phyloP scores from a whole-genome alignment of 2,888 invertebrate species.

The Trachelus iudaicus region DNA sequence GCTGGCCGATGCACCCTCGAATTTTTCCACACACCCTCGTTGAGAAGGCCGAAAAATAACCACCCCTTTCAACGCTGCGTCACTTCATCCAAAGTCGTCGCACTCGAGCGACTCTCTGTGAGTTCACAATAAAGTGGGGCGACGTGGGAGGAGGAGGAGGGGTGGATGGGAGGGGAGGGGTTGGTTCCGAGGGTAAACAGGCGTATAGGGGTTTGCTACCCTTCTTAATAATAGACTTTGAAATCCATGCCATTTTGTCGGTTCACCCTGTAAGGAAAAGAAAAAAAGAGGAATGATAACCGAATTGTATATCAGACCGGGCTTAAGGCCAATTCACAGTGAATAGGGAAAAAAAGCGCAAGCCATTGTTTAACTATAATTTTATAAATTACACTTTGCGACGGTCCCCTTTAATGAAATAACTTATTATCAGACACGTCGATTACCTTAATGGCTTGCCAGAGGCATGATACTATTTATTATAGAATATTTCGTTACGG shows the following conservation, averaged over 20 bases:
- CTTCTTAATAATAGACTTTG: slow-evolving; percentile 54
- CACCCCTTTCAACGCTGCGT: slow-evolving; percentile 15
- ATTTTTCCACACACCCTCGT: neutral
- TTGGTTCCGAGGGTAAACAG: neutral
- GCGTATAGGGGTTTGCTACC: slow-evolving; percentile 1
- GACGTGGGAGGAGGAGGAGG: neutral
- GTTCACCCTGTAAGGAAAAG: slow-evolving; percentile 24
- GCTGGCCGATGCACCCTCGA: neutral
- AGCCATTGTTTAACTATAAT: neutral
- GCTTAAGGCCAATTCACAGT: neutral
- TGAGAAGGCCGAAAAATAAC: slow-evolving; percentile 7
- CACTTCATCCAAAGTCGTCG: slow-evolving; percentile 4
- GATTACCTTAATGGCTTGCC: neutral
- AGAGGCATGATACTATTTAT: neutral
- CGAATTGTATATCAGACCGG: neutral
- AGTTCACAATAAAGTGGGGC: neutral
- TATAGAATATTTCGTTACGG: neutral
- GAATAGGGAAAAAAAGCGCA: neutral
- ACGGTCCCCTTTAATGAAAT: neutral
- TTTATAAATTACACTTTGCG: neutral
- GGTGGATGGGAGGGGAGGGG: neutral
- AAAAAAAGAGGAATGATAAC: neutral
- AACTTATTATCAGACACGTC: neutral
- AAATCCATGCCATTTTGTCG: slow-evolving; percentile 54
- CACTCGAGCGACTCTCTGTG: neutral